Base-by-base conservation (phyloP, 2,888 invertebrate species). In the Tipula confusa region DNA sequence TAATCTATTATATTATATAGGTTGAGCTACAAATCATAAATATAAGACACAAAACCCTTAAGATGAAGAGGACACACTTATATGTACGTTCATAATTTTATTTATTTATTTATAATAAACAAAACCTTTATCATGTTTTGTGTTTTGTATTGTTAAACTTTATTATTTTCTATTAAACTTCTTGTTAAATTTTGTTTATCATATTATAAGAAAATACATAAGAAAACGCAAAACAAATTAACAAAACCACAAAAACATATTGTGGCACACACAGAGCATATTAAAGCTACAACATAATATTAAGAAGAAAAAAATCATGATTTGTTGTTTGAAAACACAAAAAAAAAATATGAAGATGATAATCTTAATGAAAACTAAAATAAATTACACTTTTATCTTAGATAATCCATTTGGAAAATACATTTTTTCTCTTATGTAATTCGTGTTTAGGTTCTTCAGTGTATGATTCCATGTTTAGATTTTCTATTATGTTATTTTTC, bases 351-450 rank as follows among this genome's bases (percentile, higher is more conserved):
- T 64, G 24, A 64, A 64, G 64, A 64, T 64, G 64, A 64, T 64
- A 64, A 64, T 64, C 64, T 64, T 64, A 64, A 64, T 64, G 64
- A 64, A 64, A 64, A 64, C 64, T 64, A 24, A 64, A 64, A 64
- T 64, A 64, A 64, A 64, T 64, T 64, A 64, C 24, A 64, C 64
- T 64, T 64, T 64, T 64, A 64, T 64, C 64, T 64, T 64, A 64
- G 64, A 64, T 64, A 64, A 64, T 64, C 64, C 64, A 64, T 64
- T 64, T 64, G 64, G 64, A 64, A 64, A 64, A 64, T 64, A 64
- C 1, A 64, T 64, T 64, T 64, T 64, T n/a, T n/a, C 24, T 64
- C 24, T 64, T 64, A 24, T 64, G 24, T 64, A 64, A 64, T 64
- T 64, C 64, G 64, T 64, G 24, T 64, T 24, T 24, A 9, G 9